These are phyloP conservation scores for Macrophya annulata DNA, from an alignment of 2,888 invertebrate species.

Conservation along the genomic window DNA sequence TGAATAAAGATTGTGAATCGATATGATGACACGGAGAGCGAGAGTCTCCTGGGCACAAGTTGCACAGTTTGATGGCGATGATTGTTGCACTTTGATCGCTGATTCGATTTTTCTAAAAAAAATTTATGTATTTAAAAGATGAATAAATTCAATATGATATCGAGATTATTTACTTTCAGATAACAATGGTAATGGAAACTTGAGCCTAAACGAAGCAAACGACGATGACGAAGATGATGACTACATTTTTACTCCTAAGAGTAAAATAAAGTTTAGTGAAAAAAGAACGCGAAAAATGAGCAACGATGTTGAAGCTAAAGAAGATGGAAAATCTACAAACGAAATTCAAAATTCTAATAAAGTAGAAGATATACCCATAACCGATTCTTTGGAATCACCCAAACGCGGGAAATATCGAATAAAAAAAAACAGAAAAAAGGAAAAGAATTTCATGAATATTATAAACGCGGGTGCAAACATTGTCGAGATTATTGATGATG, in stretches of 20 bases:
- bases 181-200: slow-evolving; percentile 61
- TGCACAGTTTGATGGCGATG: slow-evolving; percentile 67
- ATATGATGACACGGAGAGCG: slow-evolving; percentile 63
- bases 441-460: background rate
- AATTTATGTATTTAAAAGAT: slow-evolving; percentile 26
- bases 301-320: slow-evolving; percentile 28
- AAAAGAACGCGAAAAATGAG: slow-evolving; percentile 58
- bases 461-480: background rate
- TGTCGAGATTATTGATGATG: slow-evolving; percentile 58
- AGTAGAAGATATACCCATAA: background rate
- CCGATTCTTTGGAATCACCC: background rate
- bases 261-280: slow-evolving; percentile 33
- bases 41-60: slow-evolving; percentile 64
- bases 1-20: too few relatives aligned
- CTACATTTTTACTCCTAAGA: slow-evolving; percentile 64
- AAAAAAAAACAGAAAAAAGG: slow-evolving; percentile 46
- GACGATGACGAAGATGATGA: slow-evolving; percentile 58
- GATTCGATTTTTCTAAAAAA: slow-evolving; percentile 63
- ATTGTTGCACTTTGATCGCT: slow-evolving; percentile 77
- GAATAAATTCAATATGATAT: background rate
- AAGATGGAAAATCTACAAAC: slow-evolving; percentile 40
- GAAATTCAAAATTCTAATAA: slow-evolving; percentile 45
- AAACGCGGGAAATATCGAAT: background rate
- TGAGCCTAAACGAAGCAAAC: background rate
- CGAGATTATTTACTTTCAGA: slow-evolving; percentile 50